These are phyloP conservation scores for Gymnothorax reevesii DNA, from an alignment of 2,797 vertebrate species.

Conservation along the genomic window DNA sequence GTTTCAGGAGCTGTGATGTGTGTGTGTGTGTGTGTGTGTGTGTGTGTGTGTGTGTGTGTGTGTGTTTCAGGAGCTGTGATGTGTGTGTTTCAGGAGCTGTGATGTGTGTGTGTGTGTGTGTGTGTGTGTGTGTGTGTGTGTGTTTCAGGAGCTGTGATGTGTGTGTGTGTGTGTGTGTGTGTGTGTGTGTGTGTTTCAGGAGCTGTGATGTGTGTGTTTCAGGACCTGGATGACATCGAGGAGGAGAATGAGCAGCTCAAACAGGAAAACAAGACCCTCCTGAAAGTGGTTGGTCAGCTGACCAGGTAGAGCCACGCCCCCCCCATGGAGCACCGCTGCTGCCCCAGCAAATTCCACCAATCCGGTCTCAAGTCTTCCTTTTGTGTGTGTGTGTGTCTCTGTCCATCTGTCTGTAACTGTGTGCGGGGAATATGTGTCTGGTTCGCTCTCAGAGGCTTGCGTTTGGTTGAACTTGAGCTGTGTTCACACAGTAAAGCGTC, in stretches of 20 bases:
- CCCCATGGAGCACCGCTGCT: background rate
- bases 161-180: no score
- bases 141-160: no score
- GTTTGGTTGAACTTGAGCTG: background rate
- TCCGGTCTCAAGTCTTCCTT: background rate
- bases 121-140: no score
- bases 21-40: no score
- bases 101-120: no score
- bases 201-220: slow-evolving; percentile 29
- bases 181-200: no score
- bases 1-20: no score
- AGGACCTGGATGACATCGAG: slow-evolving; percentile 98
- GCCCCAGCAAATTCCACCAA: background rate
- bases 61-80: no score
- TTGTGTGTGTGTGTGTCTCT: background rate
- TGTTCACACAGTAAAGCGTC: no score
- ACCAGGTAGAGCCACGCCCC: slow-evolving; percentile 85
- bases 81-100: no score
- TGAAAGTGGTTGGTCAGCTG: slow-evolving; percentile 98
- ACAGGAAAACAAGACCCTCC: slow-evolving; percentile 98
- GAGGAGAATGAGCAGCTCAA: slow-evolving; percentile 98
- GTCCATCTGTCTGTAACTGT: slow-evolving; percentile 41
- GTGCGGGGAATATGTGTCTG: background rate
- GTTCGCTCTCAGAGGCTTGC: background rate
- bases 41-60: no score